Base-by-base conservation (phyloP, 2,113 vertebrate species). In the Melanotaenia duboulayi region DNA sequence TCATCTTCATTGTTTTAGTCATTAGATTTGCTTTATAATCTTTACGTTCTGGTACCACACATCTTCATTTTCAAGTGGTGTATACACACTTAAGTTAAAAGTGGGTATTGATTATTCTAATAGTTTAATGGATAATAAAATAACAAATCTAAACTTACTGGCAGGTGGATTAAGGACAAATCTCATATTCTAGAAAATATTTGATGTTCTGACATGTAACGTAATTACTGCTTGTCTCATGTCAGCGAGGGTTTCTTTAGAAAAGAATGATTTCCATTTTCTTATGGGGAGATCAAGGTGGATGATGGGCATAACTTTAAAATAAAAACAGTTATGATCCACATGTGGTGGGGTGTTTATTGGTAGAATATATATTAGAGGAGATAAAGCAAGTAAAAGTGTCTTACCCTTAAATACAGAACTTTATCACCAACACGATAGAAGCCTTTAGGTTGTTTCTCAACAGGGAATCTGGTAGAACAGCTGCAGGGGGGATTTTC, bases 381-480 rank as follows among this genome's bases (percentile, higher is more conserved):
- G 35, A 46, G 39, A n/a, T 9, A 23, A 14, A 7, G 2, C 58
- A 11, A 39, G 40, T 1, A 2, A 32, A 71, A 48, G 25, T 67
- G 24, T 77, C 92, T 95, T 93, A 99, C 98, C 94, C 98, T 94
- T 67, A 99, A 96, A 71, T 98, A 99, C 40, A 99, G 95, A 69
- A 99, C 96, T 94, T 99, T 99, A 71, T 99, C 98, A 68, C 98
- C 98, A 40, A 99, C 94, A 71, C 97, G 95, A 84, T 99, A 99
- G 73, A 96, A 94, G 57, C 97, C 96, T 91, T 98, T 97, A 5
- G 97, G 97, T 61, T 98, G 96, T 61, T 96, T 96, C 83, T 99
- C 97, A 82, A 99, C 96, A 25, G 93, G 95, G 87, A 98, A 99
- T 66, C 92, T 97, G 64, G 52, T 93, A 1, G 95, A 93, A 81